These are phyloP conservation scores for zebrafish (Danio rerio) DNA, from an alignment of 2,113 vertebrate genomes.

Conservation along the genomic window DNA sequence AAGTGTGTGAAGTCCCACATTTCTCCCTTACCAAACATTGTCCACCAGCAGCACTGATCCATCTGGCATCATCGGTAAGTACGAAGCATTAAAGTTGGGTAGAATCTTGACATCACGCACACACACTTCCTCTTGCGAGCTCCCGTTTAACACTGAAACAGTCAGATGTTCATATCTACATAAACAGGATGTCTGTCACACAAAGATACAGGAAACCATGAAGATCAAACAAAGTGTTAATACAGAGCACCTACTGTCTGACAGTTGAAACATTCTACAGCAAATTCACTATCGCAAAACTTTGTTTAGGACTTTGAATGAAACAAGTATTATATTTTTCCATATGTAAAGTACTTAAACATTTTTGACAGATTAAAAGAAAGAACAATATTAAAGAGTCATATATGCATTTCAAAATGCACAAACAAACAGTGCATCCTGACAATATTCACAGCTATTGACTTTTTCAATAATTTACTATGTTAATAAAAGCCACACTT, in stretches of 20 bases:
- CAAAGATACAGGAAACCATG: background rate
- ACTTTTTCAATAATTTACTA: too few relatives aligned
- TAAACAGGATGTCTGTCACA: slow-evolving; percentile 26
- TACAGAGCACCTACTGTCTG: background rate
- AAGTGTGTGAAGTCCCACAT: slow-evolving; percentile 37
- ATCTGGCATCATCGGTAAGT: slow-evolving; percentile 89
- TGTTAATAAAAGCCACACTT: too few relatives aligned
- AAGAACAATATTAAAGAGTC: background rate
- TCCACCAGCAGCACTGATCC: slow-evolving; percentile 88
- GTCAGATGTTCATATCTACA: background rate
- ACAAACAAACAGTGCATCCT: background rate
- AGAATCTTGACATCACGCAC: slow-evolving; percentile 83
- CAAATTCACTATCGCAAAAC: too few relatives aligned
- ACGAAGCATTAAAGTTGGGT: slow-evolving; percentile 88
- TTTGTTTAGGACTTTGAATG: background rate
- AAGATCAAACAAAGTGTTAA: background rate
- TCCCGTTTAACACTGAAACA: slow-evolving; percentile 82
- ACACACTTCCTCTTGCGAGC: slow-evolving; percentile 84
- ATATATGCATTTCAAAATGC: slow-evolving; percentile 5
- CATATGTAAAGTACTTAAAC: background rate
- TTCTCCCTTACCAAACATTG: slow-evolving; percentile 80
- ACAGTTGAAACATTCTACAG: too few relatives aligned
- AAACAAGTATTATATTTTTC: background rate
- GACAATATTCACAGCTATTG: too few relatives aligned
- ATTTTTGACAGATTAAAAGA: background rate